Conservation (phyloP, 2,797 vertebrate species). For the Propithecus deckenii region DNA sequence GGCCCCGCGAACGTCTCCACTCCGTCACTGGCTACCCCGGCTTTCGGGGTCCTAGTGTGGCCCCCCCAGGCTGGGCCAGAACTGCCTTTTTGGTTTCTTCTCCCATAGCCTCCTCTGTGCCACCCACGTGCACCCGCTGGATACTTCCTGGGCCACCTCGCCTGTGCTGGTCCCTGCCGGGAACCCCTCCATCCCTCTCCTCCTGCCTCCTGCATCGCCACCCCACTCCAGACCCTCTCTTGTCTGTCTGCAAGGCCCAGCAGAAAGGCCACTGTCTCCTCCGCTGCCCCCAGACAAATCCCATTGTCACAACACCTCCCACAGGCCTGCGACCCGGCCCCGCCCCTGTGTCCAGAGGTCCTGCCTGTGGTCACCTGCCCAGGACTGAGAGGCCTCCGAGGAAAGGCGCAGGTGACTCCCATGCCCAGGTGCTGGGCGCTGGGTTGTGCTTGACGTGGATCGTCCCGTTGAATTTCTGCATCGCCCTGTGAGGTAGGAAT, state of each 20-base stretch:
- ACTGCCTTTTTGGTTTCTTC: background rate
- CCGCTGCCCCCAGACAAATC: background rate
- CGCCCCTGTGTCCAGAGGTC: background rate
- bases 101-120: background rate
- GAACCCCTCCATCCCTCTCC: background rate
- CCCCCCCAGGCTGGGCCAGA: background rate
- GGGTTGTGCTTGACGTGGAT: background rate
- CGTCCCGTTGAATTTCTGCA: background rate
- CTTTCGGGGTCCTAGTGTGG: background rate
- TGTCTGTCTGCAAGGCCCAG: background rate
- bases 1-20: background rate
- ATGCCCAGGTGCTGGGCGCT: background rate
- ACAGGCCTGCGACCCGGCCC: rapidly evolving
- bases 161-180: background rate
- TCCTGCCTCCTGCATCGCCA: background rate
- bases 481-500: background rate
- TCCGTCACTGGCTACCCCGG: background rate
- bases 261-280: background rate
- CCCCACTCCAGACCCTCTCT: background rate
- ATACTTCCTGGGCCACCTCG: background rate
- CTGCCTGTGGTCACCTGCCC: background rate
- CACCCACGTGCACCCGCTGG: background rate
- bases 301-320: background rate
- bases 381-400: background rate
- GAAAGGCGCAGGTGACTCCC: background rate